Evolutionary conservation across 1,140 invertebrate species (phyloP).

Genomic region (Alviniconcha marisindica): DNA sequence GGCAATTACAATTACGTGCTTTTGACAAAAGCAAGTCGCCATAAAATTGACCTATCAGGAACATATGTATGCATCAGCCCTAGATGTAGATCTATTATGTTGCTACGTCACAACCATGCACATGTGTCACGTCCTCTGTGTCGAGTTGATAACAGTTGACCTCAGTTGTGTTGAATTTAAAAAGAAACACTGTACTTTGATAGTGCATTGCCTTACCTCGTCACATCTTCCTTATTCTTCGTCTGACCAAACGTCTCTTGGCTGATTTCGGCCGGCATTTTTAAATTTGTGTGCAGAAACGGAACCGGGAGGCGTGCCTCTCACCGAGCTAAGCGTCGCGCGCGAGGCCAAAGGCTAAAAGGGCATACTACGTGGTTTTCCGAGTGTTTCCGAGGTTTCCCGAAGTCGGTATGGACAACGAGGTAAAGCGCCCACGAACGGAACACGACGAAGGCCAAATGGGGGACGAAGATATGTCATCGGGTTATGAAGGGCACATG

Average conservation of each 20-base stretch:
- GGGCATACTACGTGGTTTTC: not conserved
- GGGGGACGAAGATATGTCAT: slow-evolving; percentile 51
- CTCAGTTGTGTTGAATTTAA: too few relatives aligned
- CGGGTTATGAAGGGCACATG: slow-evolving; percentile 70
- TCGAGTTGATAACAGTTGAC: too few relatives aligned
- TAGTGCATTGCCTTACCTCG: slow-evolving; percentile 46
- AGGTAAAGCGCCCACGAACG: slow-evolving; percentile 24
- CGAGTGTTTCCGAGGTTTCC: slow-evolving; percentile 29
- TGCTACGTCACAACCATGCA: not conserved
- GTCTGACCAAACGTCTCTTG: slow-evolving; percentile 50
- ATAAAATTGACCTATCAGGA: too few relatives aligned
- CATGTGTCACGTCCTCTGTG: not conserved
- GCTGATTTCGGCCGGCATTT: slow-evolving; percentile 33
- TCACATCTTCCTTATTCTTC: slow-evolving; percentile 49
- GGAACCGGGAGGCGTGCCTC: too few relatives aligned
- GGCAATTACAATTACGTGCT: too few relatives aligned
- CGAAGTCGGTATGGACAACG: slow-evolving; percentile 32
- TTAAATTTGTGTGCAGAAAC: too few relatives aligned
- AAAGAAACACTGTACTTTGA: too few relatives aligned
- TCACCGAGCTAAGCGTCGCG: not conserved
- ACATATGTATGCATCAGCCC: too few relatives aligned
- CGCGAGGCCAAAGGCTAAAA: not conserved
- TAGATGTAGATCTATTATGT: too few relatives aligned
- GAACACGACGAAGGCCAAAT: slow-evolving; percentile 28
- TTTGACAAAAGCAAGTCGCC: too few relatives aligned